A percentile compares a stretch with the other conserved stretches of the same genome.
Conservation (phyloP, 2,797 vertebrate species). For the Lepilemur septentrionalis region DNA sequence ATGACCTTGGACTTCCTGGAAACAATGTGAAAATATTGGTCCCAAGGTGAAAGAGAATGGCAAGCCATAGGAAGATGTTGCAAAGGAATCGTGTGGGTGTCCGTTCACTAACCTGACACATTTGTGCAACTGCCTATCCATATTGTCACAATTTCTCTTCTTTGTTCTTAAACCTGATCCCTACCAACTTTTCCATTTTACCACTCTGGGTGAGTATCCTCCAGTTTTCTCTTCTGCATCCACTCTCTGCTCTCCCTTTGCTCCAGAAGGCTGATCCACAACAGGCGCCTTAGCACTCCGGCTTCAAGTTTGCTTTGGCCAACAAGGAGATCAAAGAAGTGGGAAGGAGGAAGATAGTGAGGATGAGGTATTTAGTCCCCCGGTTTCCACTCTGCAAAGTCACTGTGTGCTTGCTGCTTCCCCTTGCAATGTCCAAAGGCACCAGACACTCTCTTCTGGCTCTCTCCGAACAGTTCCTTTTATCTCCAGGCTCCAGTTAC, state of each 20-base stretch:
- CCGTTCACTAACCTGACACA: not conserved
- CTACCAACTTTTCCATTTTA: not conserved
- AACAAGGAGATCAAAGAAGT: not conserved
- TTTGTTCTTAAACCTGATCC: not conserved
- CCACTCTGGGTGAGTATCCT: not conserved
- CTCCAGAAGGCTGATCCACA: not conserved
- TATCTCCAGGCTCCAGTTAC: not conserved
- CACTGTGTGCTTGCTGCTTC: not conserved
- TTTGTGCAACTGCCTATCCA: not conserved
- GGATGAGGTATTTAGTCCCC: not conserved
- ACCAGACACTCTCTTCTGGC: accelerated
- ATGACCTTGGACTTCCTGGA: not conserved
- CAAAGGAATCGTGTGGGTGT: not conserved
- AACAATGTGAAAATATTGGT: not conserved
- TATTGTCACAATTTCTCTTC: not conserved
- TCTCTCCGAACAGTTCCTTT: not conserved
- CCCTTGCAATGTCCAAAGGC: not conserved
- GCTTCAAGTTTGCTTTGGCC: not conserved
- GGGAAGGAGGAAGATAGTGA: not conserved
- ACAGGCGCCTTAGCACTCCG: not conserved
- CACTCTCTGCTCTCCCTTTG: not conserved
- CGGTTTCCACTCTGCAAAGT: not conserved
- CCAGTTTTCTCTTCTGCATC: not conserved
- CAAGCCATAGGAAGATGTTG: not conserved
- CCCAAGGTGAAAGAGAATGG: not conserved